These are phyloP conservation scores for Ceyx cyanopectus DNA, from an alignment of 2,113 vertebrate species.

Conservation along the genomic window DNA sequence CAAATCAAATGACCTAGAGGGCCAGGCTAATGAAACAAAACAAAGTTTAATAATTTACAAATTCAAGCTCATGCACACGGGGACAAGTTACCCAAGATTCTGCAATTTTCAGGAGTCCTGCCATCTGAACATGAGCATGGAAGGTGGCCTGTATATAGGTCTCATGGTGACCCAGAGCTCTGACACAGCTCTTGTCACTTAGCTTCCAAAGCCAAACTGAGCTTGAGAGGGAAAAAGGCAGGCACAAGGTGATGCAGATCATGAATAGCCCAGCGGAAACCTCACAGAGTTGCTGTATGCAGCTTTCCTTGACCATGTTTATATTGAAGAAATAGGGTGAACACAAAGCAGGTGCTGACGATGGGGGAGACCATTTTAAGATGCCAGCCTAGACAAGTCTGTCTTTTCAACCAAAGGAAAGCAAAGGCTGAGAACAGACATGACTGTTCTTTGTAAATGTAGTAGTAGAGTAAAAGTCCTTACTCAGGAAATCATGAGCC, in stretches of 20 bases:
- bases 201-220: neutral
- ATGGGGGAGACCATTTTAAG: neutral
- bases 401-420: neutral
- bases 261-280: neutral
- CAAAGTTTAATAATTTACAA: neutral
- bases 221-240: neutral
- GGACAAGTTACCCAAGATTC: neutral
- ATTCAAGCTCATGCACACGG: neutral
- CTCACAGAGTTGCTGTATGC: neutral
- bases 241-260: rapidly evolving
- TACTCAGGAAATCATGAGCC: neutral
- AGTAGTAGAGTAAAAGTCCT: neutral
- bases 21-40: neutral
- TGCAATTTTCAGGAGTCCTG: neutral
- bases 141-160: neutral
- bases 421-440: neutral
- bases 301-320: neutral
- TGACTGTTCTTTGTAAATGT: neutral
- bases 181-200: neutral
- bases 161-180: neutral
- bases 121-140: neutral
- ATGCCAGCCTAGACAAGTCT: neutral
- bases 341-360: rapidly evolving
- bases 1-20: neutral
- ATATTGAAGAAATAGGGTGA: neutral